Evolutionary conservation across 2,113 vertebrate genomes (phyloP).

Genomic region (Pterophyllum scalare): DNA sequence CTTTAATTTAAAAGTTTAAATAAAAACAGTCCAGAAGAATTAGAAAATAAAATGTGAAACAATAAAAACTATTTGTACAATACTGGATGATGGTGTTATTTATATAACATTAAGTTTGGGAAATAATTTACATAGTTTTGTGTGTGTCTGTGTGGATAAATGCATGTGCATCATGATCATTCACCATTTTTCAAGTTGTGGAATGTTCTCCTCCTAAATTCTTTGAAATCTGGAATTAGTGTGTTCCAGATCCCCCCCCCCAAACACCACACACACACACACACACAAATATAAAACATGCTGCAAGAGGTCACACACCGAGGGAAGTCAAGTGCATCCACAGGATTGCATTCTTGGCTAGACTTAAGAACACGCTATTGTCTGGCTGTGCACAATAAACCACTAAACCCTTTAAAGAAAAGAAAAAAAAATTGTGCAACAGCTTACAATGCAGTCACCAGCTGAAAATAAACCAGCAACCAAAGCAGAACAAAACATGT

Average conservation of each 20-base stretch:
- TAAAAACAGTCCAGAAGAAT: background rate
- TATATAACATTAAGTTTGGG: background rate
- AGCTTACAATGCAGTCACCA: constrained; percentile 18
- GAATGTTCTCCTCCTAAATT: background rate
- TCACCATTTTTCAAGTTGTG: background rate
- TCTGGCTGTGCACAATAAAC: constrained; percentile 35
- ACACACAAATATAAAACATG: background rate
- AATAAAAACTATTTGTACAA: background rate
- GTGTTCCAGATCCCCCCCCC: too few relatives aligned
- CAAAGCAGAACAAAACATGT: constrained; percentile 30
- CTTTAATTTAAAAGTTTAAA: background rate
- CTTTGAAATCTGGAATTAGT: background rate
- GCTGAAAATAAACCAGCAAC: constrained; percentile 8
- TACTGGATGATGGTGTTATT: background rate
- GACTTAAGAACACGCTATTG: constrained; percentile 36
- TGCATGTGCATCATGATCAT: background rate
- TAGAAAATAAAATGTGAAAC: background rate
- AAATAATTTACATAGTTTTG: background rate
- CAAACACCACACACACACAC: too few relatives aligned
- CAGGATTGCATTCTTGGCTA: constrained; percentile 39
- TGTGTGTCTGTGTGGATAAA: background rate
- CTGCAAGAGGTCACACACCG: constrained; percentile 34
- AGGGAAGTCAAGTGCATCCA: constrained; percentile 41
- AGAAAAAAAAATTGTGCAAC: constrained; percentile 29
- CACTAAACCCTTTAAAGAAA: constrained; percentile 24